Percentiles rank a stretch among this genome's conserved stretches.
Conservation (phyloP, 1,140 invertebrate species). For the Temnothorax nylanderi region DNA sequence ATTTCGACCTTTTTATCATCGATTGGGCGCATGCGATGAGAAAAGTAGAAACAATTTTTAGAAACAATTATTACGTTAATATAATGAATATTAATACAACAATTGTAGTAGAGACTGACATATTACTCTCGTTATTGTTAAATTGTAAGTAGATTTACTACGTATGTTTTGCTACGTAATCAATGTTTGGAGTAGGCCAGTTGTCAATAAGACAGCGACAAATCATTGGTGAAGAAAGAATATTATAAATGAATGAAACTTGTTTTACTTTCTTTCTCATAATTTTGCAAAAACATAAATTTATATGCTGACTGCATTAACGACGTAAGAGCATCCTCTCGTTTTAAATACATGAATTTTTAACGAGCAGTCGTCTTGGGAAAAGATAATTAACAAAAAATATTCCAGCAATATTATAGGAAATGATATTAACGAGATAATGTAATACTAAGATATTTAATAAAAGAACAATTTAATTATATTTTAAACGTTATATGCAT, state of each 20-base stretch:
- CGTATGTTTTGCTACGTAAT: neutral
- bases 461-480: neutral
- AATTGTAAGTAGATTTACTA: neutral
- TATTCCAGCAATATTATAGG: neutral
- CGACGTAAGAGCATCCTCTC: no score
- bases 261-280: neutral
- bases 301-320: neutral
- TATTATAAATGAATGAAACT: neutral
- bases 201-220: neutral
- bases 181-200: neutral
- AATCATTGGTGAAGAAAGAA: neutral
- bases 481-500: neutral
- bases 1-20: conserved; percentile 4
- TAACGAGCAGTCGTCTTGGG: neutral
- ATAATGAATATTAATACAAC: neutral
- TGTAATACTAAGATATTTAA: neutral
- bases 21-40: neutral
- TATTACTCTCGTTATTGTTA: neutral
- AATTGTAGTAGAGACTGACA: conserved; percentile 1
- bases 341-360: neutral
- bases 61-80: neutral
- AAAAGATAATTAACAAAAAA: neutral
- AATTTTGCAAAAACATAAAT: neutral
- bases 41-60: neutral
- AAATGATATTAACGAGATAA: neutral